A percentile compares a stretch with the other conserved stretches of the same genome.
Conservation (phyloP, 1,140 invertebrate species). For the Heliconius hewitsoni region DNA sequence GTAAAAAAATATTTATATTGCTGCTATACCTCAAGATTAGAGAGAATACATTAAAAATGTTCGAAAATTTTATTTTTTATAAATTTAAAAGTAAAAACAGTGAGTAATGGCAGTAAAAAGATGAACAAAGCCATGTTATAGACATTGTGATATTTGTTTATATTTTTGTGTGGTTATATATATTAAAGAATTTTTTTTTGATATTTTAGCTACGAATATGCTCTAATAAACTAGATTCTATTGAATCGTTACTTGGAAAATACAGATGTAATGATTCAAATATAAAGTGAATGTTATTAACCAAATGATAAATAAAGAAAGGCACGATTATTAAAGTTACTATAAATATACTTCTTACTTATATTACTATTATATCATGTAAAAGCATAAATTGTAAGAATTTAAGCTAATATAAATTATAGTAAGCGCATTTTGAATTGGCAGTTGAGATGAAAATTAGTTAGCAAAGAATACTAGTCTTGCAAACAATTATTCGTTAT, state of each 20-base stretch:
- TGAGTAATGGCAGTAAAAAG: not conserved
- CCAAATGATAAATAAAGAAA: not conserved
- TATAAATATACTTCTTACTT: not conserved
- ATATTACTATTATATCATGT: not conserved
- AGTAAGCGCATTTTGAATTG: not conserved
- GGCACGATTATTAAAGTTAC: not conserved
- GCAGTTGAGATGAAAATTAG: not conserved
- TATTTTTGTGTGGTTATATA: not conserved
- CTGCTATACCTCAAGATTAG: not conserved
- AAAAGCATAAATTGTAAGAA: not conserved
- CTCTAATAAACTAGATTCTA: slow-evolving; percentile 3
- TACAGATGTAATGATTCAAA: not conserved
- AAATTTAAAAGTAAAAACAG: not conserved
- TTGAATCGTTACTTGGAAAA: not conserved
- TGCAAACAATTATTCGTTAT: not conserved
- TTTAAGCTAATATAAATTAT: not conserved
- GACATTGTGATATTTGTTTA: not conserved
- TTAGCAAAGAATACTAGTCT: not conserved
- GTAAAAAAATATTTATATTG: not conserved
- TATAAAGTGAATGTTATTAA: not conserved
- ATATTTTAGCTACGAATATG: not conserved
- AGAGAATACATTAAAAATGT: not conserved
- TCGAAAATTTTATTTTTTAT: not conserved
- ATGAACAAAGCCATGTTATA: not conserved
- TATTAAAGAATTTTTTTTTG: not conserved